A percentile compares a stretch with the other conserved stretches of the same genome.
These are phyloP conservation scores for Passer domesticus DNA, from an alignment of 2,113 vertebrate genomes.

Conservation along the genomic window DNA sequence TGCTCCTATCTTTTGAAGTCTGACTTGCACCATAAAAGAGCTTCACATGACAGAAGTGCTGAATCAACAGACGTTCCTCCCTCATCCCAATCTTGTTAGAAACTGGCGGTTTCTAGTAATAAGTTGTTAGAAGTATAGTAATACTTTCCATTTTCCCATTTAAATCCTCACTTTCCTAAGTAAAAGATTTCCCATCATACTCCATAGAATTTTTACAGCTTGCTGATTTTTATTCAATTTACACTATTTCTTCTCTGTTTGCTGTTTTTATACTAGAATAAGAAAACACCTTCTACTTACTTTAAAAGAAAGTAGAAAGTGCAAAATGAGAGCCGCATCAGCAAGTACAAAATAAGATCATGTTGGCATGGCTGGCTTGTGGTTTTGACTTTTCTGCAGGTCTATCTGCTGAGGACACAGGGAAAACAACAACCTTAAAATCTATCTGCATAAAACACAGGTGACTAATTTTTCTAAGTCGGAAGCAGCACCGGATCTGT, in stretches of 20 bases:
- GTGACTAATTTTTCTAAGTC: slow-evolving; percentile 11
- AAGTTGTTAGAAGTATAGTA: not conserved
- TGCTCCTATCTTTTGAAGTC: not conserved
- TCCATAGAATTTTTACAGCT: not conserved
- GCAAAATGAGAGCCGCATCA: not conserved
- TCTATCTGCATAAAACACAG: not conserved
- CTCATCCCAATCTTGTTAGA: not conserved
- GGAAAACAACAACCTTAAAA: not conserved
- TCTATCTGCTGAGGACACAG: not conserved
- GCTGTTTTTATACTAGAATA: not conserved
- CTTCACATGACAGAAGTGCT: not conserved
- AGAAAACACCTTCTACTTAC: not conserved
- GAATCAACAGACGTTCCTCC: not conserved
- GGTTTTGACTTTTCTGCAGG: not conserved
- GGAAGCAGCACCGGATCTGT: not conserved
- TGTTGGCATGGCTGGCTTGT: not conserved
- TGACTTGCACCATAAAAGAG: not conserved
- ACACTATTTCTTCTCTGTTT: not conserved
- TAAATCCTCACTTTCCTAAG: not conserved
- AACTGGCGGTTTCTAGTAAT: not conserved
- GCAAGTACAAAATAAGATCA: not conserved
- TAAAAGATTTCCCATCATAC: not conserved
- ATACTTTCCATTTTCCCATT: not conserved
- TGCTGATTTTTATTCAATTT: not conserved
- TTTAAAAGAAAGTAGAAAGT: not conserved